Evolutionary conservation across 2,888 invertebrate genomes (phyloP).

Genomic region (Dendrolimus pini): DNA sequence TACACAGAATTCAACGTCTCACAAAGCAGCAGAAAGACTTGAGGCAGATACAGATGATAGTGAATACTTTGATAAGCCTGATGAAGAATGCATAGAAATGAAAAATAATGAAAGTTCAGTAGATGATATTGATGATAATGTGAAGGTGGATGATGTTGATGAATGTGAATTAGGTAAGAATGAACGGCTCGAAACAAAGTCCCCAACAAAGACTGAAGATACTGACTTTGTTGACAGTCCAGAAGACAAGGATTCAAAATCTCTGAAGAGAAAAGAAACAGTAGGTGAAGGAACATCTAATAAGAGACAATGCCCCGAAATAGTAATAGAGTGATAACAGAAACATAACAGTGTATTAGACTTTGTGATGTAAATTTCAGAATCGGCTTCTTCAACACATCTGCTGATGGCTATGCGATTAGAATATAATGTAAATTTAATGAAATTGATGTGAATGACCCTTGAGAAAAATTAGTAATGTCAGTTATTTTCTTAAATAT

Average conservation of each 20-base stretch:
- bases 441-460: slow-evolving; percentile 40
- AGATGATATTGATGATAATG: slow-evolving; percentile 13
- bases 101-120: slow-evolving; percentile 20
- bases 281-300: slow-evolving; percentile 48
- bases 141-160: neutral
- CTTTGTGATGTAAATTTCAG: slow-evolving; percentile 37
- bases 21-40: slow-evolving; percentile 49
- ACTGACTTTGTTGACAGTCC: slow-evolving; percentile 35
- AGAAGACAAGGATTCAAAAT: slow-evolving; percentile 37
- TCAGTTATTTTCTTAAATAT: neutral
- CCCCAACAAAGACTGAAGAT: slow-evolving; percentile 37
- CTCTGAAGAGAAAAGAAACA: slow-evolving; percentile 55
- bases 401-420: slow-evolving; percentile 43
- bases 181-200: slow-evolving; percentile 33
- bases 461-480: slow-evolving; percentile 13
- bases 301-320: slow-evolving; percentile 63
- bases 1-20: slow-evolving; percentile 38
- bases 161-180: slow-evolving; percentile 17
- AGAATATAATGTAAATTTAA: slow-evolving; percentile 40
- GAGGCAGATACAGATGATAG: slow-evolving; percentile 44
- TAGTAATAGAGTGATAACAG: slow-evolving; percentile 47
- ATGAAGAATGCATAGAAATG: slow-evolving; percentile 25
- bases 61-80: slow-evolving; percentile 38
- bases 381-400: slow-evolving; percentile 29
- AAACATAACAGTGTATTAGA: slow-evolving; percentile 27